phyloP scores from a whole-genome alignment of 2,888 invertebrate species.

The Cecidostiba fungosa region DNA sequence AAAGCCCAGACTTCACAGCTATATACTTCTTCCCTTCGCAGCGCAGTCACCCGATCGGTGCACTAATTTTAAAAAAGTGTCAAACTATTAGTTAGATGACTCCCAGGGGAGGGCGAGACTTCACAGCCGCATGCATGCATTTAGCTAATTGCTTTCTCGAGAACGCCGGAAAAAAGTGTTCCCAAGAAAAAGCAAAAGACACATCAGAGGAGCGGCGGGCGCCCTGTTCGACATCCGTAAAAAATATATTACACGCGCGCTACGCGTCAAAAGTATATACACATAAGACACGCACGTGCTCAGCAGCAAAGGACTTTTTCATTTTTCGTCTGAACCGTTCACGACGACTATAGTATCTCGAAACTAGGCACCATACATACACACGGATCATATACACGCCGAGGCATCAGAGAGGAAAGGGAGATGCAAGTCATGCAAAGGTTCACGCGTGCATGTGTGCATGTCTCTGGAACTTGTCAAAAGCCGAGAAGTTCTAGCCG shows the following conservation, averaged over 20 bases:
- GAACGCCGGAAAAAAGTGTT: slow-evolving; percentile 16
- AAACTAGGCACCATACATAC: not conserved
- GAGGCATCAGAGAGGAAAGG: not conserved
- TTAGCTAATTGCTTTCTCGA: slow-evolving; percentile 52
- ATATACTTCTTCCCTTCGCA: not conserved
- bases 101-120: slow-evolving; percentile 23
- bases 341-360: not conserved
- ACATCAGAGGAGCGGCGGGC: not conserved
- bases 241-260: not conserved
- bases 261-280: not conserved
- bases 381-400: not conserved
- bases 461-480: not conserved
- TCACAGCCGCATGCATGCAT: slow-evolving; percentile 17
- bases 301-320: not conserved
- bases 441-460: not conserved
- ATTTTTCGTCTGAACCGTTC: not conserved
- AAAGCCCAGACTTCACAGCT: not conserved
- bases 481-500: not conserved
- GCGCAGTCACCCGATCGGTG: not conserved
- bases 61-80: slow-evolving; percentile 51
- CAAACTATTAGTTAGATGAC: slow-evolving; percentile 52
- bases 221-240: slow-evolving; percentile 9
- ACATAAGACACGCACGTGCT: not conserved
- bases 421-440: not conserved
- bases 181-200: not conserved